A percentile compares a stretch with the other conserved stretches of the same genome.
Conservation (phyloP, 1,140 invertebrate species). For the Penaeus chinensis region DNA sequence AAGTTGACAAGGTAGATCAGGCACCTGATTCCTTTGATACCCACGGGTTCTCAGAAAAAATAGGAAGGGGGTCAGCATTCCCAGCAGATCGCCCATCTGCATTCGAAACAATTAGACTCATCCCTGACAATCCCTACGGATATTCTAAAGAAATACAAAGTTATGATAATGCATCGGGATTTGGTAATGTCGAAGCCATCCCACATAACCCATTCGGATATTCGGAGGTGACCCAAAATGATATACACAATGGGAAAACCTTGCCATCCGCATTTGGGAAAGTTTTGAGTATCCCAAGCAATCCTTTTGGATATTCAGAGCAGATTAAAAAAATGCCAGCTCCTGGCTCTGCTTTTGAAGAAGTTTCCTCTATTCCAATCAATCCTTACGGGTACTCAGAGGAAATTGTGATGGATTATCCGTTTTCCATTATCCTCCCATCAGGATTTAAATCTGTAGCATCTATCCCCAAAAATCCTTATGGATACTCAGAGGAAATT, state of each 20-base stretch:
- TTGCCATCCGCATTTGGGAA: background rate
- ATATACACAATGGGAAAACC: background rate
- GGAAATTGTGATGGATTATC: background rate
- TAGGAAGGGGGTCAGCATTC: background rate
- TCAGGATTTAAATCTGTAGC: background rate
- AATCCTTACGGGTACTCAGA: background rate
- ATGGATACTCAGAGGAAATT: background rate
- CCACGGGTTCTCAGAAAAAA: background rate
- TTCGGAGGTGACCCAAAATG: background rate
- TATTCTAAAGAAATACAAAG: background rate
- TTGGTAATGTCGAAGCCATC: background rate
- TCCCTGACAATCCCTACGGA: slow-evolving; percentile 21
- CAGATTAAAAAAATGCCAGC: background rate
- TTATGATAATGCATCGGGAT: background rate
- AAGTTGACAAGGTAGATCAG: background rate
- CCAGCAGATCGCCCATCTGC: background rate
- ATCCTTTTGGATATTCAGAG: slow-evolving; percentile 17
- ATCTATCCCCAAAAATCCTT: background rate
- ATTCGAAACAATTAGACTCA: background rate
- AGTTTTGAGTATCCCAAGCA: background rate
- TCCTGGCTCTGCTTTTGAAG: background rate
- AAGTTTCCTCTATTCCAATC: background rate
- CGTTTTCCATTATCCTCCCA: too few relatives aligned
- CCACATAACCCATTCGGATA: slow-evolving; percentile 4
- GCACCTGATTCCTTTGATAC: background rate